Base-by-base conservation (phyloP, 2,888 invertebrate species). In the Mesoligia furuncula region DNA sequence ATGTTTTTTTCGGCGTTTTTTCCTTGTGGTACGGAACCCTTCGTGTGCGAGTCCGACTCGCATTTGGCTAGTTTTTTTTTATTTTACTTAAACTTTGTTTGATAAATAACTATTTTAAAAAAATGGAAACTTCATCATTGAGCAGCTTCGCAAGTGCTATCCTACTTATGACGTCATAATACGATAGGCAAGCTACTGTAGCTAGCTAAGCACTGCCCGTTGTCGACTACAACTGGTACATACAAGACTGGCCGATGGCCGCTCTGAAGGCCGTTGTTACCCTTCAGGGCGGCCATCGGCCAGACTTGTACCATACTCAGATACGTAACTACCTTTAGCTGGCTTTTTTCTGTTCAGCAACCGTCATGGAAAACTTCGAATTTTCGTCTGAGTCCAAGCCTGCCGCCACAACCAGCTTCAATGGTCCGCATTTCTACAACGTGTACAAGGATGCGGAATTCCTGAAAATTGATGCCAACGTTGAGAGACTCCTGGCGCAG, bases 391-490 rank as follows among this genome's bases (percentile, higher is more conserved):
- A 65, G 13, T 11, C 31, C 24, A 75, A 70, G 7, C 17, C 68
- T 48, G 13, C 24, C 1, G 11, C 76, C 6, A 24, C 57, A 3
- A 66, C 74, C 13, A 77, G 83, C 0, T 85, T 85, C 70, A 83
- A 83, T 42, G 85, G 85, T 13, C 83, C 83, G 15, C 45, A 76
- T 36, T 85, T 85, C 70, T 85, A 67, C 57, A 70, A 65, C n/a
- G 83, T 83, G 42, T 85, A 85, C 36, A 93, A 92, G 75, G 83
- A 91, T 15, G 85, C 93, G 0, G 90, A 91, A 7, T 93, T 93
- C 72, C 81, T 93, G 5, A 85, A 86, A 6, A 81, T 87, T 27
- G 88, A 83, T 45, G 85, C 88, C 4, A 91, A 93, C 69, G 88
- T 94, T 6, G 90, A 91, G 72, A 87, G 80, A 6, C 90, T 94